These are phyloP conservation scores for Drosophila ohnishii DNA, from an alignment of 1,140 invertebrate genomes.

Conservation along the genomic window DNA sequence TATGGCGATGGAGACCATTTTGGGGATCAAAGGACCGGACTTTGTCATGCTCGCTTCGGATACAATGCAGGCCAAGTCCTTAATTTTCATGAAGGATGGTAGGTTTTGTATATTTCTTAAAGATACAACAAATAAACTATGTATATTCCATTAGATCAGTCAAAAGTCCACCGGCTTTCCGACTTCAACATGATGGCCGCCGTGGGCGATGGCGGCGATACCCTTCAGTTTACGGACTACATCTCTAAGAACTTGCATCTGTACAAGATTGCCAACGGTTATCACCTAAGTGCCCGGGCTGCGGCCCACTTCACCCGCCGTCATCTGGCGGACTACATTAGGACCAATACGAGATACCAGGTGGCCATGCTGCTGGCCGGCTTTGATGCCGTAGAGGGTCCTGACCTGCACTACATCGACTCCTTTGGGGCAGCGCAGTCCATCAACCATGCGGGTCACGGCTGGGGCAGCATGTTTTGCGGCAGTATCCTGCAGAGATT, in stretches of 20 bases:
- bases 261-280: constrained; percentile 99
- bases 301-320: constrained; percentile 96
- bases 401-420: constrained; percentile 93
- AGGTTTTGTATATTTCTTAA: constrained; percentile 53
- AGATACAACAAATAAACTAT: background rate
- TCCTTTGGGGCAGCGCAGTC: constrained; percentile 92
- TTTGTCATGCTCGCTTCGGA: constrained; percentile 96
- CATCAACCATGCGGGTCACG: constrained; percentile 95
- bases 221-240: constrained; percentile 98
- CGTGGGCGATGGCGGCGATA: constrained; percentile 97
- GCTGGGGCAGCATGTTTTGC: constrained; percentile 96
- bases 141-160: constrained; percentile 89
- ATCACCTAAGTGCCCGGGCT: constrained; percentile 95
- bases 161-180: constrained; percentile 96
- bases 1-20: constrained; percentile 90
- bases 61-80: constrained; percentile 92
- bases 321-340: constrained; percentile 95
- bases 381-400: constrained; percentile 90
- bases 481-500: constrained; percentile 96
- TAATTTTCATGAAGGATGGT: constrained; percentile 97
- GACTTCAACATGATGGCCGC: constrained; percentile 95
- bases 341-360: constrained; percentile 89
- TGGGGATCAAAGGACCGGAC: constrained; percentile 95
- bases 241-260: constrained; percentile 98
- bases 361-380: constrained; percentile 78